These are phyloP conservation scores for Auanema freiburgensis DNA, from an alignment of 2,888 invertebrate species.

Conservation along the genomic window DNA sequence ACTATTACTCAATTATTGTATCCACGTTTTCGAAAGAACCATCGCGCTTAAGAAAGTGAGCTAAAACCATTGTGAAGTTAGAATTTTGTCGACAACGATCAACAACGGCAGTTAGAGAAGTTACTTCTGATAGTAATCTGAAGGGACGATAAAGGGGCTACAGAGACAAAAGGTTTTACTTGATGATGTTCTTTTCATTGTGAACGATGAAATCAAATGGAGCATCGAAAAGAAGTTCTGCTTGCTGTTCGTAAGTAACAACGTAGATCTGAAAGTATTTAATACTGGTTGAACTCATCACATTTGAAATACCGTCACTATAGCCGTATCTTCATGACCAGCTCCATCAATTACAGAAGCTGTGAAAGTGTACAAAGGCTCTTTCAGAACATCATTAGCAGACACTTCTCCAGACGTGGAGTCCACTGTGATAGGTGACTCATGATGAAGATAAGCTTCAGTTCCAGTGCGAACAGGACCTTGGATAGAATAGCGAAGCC, in stretches of 20 bases:
- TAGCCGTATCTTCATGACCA: slow-evolving; percentile 38
- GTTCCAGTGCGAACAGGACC: slow-evolving; percentile 29
- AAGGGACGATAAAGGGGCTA: slow-evolving; percentile 8
- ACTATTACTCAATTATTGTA: slow-evolving; percentile 25
- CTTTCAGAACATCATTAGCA: slow-evolving; percentile 33
- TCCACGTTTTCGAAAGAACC: slow-evolving; percentile 39
- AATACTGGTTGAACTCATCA: no score
- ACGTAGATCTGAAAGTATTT: slow-evolving; percentile 32
- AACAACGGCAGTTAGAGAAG: slow-evolving; percentile 33
- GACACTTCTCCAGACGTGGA: slow-evolving; percentile 31
- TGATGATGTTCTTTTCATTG: slow-evolving; percentile 42
- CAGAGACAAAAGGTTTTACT: slow-evolving; percentile 15
- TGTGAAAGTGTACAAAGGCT: slow-evolving; percentile 34
- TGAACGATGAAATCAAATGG: slow-evolving; percentile 41
- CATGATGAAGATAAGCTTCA: slow-evolving; percentile 14
- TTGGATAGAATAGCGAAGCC: slow-evolving; percentile 31
- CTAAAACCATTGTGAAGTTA: slow-evolving; percentile 44
- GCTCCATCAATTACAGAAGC: slow-evolving; percentile 35
- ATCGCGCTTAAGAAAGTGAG: slow-evolving; percentile 36
- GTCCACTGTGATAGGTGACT: slow-evolving; percentile 32
- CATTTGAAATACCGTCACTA: slow-evolving; percentile 39
- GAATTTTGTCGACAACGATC: slow-evolving; percentile 44
- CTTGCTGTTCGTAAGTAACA: slow-evolving; percentile 42
- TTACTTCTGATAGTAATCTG: slow-evolving; percentile 40
- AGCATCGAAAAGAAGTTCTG: slow-evolving; percentile 43